These are phyloP conservation scores for Phalloptychus januarius DNA, from an alignment of 2,797 vertebrate genomes.

Conservation along the genomic window DNA sequence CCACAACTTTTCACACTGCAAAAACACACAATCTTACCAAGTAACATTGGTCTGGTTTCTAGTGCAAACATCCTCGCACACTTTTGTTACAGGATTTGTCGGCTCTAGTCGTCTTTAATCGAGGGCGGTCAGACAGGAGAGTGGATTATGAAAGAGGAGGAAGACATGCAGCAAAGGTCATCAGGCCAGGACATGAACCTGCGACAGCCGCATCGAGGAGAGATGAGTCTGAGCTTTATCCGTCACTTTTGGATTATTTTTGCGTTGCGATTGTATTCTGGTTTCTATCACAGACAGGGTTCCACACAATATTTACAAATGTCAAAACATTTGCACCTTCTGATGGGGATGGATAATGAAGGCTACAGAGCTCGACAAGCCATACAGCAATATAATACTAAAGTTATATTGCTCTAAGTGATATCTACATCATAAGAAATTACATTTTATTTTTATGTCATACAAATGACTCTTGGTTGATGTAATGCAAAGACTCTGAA, in stretches of 20 bases:
- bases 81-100: no score
- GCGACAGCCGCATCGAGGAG: no score
- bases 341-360: neutral
- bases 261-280: neutral
- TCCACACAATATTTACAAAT: neutral
- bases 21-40: no score
- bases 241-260: neutral
- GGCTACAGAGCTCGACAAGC: neutral
- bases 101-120: no score
- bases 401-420: neutral
- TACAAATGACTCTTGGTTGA: neutral
- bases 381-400: no score
- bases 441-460: neutral
- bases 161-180: no score
- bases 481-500: slow-evolving; percentile 15
- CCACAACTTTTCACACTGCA: no score
- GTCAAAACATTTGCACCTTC: neutral
- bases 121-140: no score
- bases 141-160: no score
- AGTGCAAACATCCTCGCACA: no score
- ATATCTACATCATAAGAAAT: neutral
- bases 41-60: no score
- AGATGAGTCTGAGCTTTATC: neutral
- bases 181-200: no score
- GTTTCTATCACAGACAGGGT: neutral